phyloP scores from a whole-genome alignment of 1,140 invertebrate species.

The Anastrepha obliqua region DNA sequence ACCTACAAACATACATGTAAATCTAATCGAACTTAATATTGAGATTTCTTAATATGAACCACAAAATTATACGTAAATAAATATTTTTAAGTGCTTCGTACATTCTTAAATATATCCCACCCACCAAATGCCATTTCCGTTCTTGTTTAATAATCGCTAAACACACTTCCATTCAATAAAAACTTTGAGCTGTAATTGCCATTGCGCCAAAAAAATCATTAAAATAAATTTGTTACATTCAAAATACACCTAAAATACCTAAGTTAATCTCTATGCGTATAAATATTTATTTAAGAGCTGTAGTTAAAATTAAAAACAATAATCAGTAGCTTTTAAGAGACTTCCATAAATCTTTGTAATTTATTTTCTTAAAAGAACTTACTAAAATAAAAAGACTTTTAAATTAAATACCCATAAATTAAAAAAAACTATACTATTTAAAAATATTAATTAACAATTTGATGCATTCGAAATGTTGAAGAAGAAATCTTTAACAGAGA shows the following conservation, averaged over 20 bases:
- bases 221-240: conserved; percentile 24
- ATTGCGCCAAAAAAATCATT: conserved; percentile 22
- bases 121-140: conserved; percentile 37
- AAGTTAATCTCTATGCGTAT: neutral
- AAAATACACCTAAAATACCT: neutral
- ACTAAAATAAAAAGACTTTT: conserved; percentile 48
- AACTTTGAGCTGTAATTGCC: conserved; percentile 49
- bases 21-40: too few relatives aligned
- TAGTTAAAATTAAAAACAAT: neutral
- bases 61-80: too few relatives aligned
- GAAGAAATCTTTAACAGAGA: too few relatives aligned
- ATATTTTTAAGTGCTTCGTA: neutral
- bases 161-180: conserved; percentile 37
- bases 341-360: neutral
- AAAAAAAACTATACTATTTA: neutral
- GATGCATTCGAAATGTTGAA: too few relatives aligned
- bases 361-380: neutral
- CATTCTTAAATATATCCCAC: conserved; percentile 6
- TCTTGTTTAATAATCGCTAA: neutral
- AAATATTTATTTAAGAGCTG: neutral
- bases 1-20: too few relatives aligned
- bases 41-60: too few relatives aligned
- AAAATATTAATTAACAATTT: neutral
- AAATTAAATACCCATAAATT: neutral
- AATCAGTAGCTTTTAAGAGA: neutral